These are phyloP conservation scores for Epizoanthus illoricatus DNA, from an alignment of 92 coral and sea anemone species.

Conservation along the genomic window DNA sequence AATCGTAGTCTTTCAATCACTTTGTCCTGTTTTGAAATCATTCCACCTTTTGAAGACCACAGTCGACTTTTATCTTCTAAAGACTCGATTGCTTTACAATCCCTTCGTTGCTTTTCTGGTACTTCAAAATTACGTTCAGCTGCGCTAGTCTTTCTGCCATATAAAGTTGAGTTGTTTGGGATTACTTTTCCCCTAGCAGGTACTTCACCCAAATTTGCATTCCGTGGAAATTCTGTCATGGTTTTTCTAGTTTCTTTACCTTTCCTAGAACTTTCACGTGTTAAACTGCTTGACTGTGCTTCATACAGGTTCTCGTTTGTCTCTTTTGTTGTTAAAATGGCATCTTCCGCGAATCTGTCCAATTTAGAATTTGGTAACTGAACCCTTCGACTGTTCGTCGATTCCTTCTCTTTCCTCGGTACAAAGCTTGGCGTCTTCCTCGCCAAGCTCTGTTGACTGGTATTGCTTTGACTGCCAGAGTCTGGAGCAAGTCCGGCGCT, in stretches of 20 bases:
- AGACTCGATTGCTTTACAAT: background rate
- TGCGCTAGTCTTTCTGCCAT: background rate
- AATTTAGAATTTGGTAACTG: background rate
- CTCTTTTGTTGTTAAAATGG: background rate
- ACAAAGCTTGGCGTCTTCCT: background rate
- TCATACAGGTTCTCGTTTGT: background rate
- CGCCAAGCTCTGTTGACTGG: background rate
- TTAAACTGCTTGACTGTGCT: background rate
- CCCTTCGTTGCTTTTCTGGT: background rate
- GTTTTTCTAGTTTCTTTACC: background rate
- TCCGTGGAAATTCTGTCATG: background rate
- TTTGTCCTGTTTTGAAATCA: background rate
- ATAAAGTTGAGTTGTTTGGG: no score
- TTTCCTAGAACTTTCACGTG: background rate
- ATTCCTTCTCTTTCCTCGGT: constrained; percentile 1
- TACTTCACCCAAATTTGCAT: background rate
- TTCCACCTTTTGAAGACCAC: background rate
- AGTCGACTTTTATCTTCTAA: background rate
- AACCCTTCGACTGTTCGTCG: background rate
- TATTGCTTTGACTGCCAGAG: background rate
- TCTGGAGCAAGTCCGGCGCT: no score
- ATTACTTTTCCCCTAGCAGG: no score
- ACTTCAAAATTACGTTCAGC: background rate
- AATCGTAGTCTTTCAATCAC: background rate
- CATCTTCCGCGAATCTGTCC: background rate